Base-by-base conservation (phyloP, 2,888 invertebrate species). In the Philhelius pedissequus region DNA sequence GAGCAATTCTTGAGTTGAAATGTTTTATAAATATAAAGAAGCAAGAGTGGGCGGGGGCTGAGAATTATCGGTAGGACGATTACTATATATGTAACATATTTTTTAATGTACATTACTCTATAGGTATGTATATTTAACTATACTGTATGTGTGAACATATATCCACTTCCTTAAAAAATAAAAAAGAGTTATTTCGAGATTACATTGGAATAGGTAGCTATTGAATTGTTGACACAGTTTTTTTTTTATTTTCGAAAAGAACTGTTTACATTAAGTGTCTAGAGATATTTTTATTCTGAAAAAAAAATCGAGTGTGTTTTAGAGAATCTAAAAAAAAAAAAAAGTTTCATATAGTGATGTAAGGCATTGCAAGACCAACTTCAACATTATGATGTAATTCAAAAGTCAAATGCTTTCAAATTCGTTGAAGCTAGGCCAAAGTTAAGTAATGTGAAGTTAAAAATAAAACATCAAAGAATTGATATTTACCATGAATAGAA, bases 191-290 rank as follows among this genome's bases (percentile, higher is more conserved):
- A 76, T 80, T 80, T 80, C 25, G 66, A 77, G 77, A 82, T 66
- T 66, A 64, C 62, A 71, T 56, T 76, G 32, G 3, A 60, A 32
- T 78, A n/a, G n/a, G n/a, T n/a, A n/a, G n/a, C n/a, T n/a, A 73
- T 82, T 73, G 73, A 78, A 50, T 62, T 78, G 73, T 68, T 77
- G 82, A 82, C 82, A 78, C 78, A 82, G 68, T 60, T 81, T 64
- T 43, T 15, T 5, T 3, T 22, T 35, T 3, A 11, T 5, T 3
- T 22, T 35, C 1, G 15, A 56, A 20, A 66, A 22, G 48, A 66
- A 60, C 52, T 74, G 64, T 74, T 75, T 69, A 56, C 30, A 60
- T 60, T 27, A 11, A 13, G 20, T 64, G 40, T 35, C 32, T 60
- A 18, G 43, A 13, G 5, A 45, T 20, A 32, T 54, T 45, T 40